Percentiles rank a stretch among this genome's conserved stretches.
These are phyloP conservation scores for Phytoseiulus persimilis DNA, from an alignment of 2,888 invertebrate genomes.

Conservation along the genomic window DNA sequence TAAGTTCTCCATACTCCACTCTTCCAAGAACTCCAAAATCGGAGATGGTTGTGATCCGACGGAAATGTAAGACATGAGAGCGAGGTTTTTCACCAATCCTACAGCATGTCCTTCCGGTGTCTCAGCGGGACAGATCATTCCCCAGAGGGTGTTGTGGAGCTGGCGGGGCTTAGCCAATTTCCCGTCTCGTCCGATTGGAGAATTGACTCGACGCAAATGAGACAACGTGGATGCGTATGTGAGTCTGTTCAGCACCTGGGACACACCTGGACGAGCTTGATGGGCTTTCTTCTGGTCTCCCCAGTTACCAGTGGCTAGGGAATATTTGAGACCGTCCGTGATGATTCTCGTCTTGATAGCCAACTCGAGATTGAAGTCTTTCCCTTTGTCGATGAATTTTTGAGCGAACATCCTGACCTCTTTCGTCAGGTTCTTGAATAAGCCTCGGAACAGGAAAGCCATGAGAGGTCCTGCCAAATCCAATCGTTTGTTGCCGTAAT, in stretches of 20 bases:
- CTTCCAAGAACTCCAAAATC: slow-evolving; percentile 99
- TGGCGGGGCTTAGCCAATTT: slow-evolving; percentile 98
- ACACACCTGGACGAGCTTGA: slow-evolving; percentile 91
- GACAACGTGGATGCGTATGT: slow-evolving; percentile 98
- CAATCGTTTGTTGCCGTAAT: slow-evolving; percentile 95
- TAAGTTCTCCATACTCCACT: slow-evolving; percentile 99
- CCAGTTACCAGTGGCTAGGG: slow-evolving; percentile 99
- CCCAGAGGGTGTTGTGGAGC: slow-evolving; percentile 97
- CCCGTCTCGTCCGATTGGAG: slow-evolving; percentile 96
- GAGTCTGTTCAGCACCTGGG: slow-evolving; percentile 92
- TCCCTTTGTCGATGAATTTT: slow-evolving; percentile 95
- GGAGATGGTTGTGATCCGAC: slow-evolving; percentile 98
- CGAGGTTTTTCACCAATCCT: slow-evolving; percentile 95
- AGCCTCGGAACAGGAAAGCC: slow-evolving; percentile 89
- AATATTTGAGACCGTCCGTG: slow-evolving; percentile 93
- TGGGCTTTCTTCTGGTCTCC: slow-evolving; percentile 99
- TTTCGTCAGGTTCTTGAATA: slow-evolving; percentile 91
- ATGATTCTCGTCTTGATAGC: slow-evolving; percentile 95
- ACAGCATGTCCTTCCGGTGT: slow-evolving; percentile 72
- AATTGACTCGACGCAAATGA: slow-evolving; percentile 93
- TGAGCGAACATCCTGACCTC: slow-evolving; percentile 97
- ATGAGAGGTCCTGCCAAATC: slow-evolving; percentile 94
- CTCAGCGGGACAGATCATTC: slow-evolving; percentile 99
- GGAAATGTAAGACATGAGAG: slow-evolving; percentile 98
- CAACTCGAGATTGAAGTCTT: slow-evolving; percentile 93